Evolutionary conservation across 2,797 vertebrate genomes (phyloP), one percentile per base, ranked within the genome.

Genomic region (Tragelaphus oryx): DNA sequence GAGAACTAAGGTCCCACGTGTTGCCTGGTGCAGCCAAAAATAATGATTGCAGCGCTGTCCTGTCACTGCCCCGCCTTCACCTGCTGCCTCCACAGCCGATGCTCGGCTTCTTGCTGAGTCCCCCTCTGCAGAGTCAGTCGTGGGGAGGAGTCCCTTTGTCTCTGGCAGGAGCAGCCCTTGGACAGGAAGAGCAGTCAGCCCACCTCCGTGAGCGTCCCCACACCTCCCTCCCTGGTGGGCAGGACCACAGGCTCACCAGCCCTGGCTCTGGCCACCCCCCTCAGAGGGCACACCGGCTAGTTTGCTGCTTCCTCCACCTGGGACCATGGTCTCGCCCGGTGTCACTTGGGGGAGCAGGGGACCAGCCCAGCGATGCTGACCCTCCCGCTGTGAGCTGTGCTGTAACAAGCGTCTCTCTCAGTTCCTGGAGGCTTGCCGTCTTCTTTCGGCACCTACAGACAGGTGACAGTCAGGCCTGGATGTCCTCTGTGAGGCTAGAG

Each of bases 281-380:
- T 16, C 9, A 7, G 65, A 33, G 28, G 12, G 7, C 13, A 8
- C 9, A 16, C 22, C 12, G 22, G 14, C 5, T 17, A 16, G 13
- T 18, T 16, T 57, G 20, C 57, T 20, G 50, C 50, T 57, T 10
- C 26, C 5, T 41, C 59, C 81, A 57, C 22, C 59, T 68, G 16
- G 44, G 33, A 33, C 59, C 6, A 1, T 6, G 16, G 80, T 24
- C 91, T 79, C 3, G 0, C 44, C 54, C 0, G 0, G 10, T 54
- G 65, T 76, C 75, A 14, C 60, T 0, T 48, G 41, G 20, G 20
- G 68, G 11, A 28, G 22, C 59, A 14, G 33, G n/a, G 46, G 33
- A 52, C 46, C 17, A 9, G 44, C 87, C 24, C 11, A 6, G 24
- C 0, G 1, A 26, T n/a, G 80, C 59, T 6, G 8, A 37, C 8